These are phyloP conservation scores for Diphyllodes magnificus DNA, from an alignment of 2,113 vertebrate species.

Conservation along the genomic window DNA sequence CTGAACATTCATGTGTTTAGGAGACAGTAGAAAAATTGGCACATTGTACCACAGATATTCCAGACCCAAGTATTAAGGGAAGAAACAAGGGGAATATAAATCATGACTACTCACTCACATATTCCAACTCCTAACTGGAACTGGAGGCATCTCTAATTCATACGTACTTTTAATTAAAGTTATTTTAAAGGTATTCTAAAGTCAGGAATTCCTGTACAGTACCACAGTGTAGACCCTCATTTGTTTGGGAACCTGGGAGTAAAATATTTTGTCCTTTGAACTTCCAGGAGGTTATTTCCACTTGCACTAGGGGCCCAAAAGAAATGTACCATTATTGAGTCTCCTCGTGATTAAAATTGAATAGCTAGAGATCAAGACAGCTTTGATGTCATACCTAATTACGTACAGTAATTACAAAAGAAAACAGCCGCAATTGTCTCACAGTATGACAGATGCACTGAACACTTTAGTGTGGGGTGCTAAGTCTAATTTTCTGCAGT, in stretches of 20 bases:
- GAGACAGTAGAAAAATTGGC: neutral
- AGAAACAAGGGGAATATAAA: neutral
- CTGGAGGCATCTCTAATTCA: neutral
- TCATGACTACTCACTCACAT: neutral
- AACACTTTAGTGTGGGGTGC: neutral
- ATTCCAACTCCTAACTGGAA: neutral
- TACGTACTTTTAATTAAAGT: neutral
- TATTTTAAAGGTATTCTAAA: neutral
- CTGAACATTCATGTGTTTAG: accelerated
- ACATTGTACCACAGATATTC: neutral
- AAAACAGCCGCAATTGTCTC: neutral
- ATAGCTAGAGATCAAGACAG: neutral
- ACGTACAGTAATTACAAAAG: neutral
- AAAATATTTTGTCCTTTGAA: neutral
- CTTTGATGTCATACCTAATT: neutral
- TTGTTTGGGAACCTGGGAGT: neutral
- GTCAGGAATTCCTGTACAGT: neutral
- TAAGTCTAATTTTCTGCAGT: neutral
- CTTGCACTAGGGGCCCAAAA: neutral
- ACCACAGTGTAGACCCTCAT: neutral
- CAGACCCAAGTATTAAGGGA: neutral
- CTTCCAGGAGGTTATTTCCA: neutral
- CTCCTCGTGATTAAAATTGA: neutral
- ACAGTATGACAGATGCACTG: neutral
- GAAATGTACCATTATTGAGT: neutral